Evolutionary conservation across 2,888 invertebrate genomes (phyloP).

Genomic region (Aphidoletes aphidimyza): DNA sequence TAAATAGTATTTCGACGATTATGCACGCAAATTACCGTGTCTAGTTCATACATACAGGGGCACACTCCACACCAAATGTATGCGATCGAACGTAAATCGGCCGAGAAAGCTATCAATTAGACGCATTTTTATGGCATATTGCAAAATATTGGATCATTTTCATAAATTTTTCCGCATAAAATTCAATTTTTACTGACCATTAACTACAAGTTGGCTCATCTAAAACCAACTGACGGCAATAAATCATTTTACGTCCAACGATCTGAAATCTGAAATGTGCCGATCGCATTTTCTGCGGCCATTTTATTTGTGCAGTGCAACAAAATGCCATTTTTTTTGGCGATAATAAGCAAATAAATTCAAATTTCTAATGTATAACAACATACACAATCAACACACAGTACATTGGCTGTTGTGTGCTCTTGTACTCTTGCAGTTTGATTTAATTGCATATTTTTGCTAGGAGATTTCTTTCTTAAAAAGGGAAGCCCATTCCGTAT

Average conservation of each 20-base stretch:
- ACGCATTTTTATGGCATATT: conserved; percentile 27
- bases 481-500: conserved; percentile 28
- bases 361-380: no score
- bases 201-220: no score
- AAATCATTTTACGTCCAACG: background rate
- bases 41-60: background rate
- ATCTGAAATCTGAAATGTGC: background rate
- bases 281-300: background rate
- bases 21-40: conserved; percentile 29
- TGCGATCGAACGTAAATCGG: background rate
- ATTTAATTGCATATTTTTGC: conserved; percentile 31
- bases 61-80: background rate
- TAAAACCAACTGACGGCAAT: background rate
- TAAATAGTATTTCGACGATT: background rate
- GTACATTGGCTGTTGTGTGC: background rate
- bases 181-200: background rate
- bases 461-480: background rate
- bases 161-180: background rate
- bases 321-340: no score
- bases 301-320: background rate
- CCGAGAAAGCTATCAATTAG: conserved; percentile 37
- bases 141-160: conserved; percentile 1
- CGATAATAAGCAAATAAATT: conserved; percentile 31
- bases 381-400: background rate
- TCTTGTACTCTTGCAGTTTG: background rate